Percentiles rank a stretch among this genome's conserved stretches.
Conservation (phyloP, 2,797 vertebrate genomes). For the Silurus lanzhouensis region DNA sequence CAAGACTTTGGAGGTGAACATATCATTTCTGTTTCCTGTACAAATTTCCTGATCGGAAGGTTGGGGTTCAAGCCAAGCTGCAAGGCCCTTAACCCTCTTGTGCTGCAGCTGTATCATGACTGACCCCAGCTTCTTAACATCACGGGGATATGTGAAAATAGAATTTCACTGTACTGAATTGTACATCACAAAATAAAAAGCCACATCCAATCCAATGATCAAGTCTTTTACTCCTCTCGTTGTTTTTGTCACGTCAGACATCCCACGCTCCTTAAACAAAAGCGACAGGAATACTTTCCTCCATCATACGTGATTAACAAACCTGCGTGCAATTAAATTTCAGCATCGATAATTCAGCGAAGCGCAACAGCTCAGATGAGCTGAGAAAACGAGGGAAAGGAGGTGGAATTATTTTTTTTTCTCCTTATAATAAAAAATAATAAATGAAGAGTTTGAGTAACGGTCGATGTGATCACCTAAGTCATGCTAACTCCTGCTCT, state of each 20-base stretch:
- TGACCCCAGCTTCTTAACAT: too few species aligned
- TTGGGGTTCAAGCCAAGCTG: too few species aligned
- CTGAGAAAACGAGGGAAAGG: background rate
- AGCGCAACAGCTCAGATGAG: background rate
- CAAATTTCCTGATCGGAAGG: too few species aligned
- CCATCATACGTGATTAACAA: background rate
- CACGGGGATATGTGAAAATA: too few species aligned
- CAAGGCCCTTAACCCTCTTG: too few species aligned
- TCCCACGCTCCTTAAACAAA: background rate
- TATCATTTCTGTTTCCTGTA: too few species aligned
- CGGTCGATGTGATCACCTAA: slow-evolving; percentile 39
- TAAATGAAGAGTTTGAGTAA: background rate
- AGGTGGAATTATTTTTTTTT: background rate
- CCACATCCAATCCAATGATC: too few species aligned
- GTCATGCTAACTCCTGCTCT: slow-evolving; percentile 28
- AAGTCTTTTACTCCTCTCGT: background rate
- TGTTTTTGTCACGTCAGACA: background rate
- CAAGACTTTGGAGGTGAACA: too few species aligned
- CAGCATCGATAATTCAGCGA: background rate
- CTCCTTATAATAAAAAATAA: background rate
- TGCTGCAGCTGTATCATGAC: too few species aligned
- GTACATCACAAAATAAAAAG: too few species aligned
- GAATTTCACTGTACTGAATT: too few species aligned
- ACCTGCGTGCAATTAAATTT: background rate
- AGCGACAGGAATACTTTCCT: background rate